Conservation (phyloP, 2,888 invertebrate genomes). For the Sarcophaga variegata region DNA sequence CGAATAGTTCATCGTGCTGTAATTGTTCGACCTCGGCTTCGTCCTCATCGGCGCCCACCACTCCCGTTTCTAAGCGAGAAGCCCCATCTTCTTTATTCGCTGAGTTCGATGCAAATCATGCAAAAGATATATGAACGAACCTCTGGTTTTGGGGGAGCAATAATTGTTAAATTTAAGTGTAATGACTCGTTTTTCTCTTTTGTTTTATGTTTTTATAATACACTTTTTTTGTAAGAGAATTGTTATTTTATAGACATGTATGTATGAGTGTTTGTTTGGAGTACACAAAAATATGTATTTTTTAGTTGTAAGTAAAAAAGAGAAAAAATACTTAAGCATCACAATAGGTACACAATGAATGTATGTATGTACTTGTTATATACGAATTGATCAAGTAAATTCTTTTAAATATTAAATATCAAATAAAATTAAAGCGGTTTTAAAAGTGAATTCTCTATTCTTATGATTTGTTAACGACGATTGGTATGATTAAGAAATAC, state of each 20-base stretch:
- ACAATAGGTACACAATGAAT: neutral
- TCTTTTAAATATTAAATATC: too few relatives aligned
- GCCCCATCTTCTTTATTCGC: neutral
- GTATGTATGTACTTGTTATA: constrained; percentile 45
- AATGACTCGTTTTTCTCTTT: neutral
- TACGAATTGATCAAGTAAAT: constrained; percentile 29
- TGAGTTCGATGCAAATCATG: constrained; percentile 12
- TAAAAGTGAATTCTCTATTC: neutral
- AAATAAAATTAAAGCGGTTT: neutral
- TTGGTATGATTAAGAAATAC: too few relatives aligned
- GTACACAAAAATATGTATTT: constrained; percentile 5
- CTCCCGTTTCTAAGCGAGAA: constrained; percentile 47
- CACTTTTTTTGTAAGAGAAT: neutral
- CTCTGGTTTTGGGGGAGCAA: neutral
- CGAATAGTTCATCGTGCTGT: constrained; percentile 52
- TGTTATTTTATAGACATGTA: constrained; percentile 16
- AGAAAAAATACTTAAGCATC: constrained; percentile 32
- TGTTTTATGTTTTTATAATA: constrained; percentile 23
- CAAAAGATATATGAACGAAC: constrained; percentile 22
- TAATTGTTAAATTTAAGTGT: neutral
- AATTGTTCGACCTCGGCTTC: constrained; percentile 48
- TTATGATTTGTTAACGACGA: too few relatives aligned
- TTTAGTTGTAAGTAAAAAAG: constrained; percentile 28
- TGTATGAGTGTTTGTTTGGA: constrained; percentile 19
- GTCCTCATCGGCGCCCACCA: constrained; percentile 57